Evolutionary conservation across 2,797 vertebrate genomes (phyloP), one percentile per base, ranked within the genome.

Genomic region (Scolopax bukidnonensis): DNA sequence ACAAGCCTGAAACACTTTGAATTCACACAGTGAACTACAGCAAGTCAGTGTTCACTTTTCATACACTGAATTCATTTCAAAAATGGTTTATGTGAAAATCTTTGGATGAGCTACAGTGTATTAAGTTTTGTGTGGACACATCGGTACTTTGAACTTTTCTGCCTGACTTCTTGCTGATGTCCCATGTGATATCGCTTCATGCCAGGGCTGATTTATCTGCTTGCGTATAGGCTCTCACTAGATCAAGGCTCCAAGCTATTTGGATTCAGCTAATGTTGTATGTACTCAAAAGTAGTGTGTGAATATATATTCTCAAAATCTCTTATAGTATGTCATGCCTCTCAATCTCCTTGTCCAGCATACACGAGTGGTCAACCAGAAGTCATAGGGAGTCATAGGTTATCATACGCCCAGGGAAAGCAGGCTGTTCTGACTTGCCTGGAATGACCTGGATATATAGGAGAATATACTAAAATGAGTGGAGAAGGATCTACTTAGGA

Each of bases 1-100:
- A 95, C 74, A 94, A 90, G 67, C 32, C 86, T 75, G 87, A 77
- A 92, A 56, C 21, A n/a, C 71, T 90, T 87, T 90, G 89, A 93
- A 85, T 81, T 95, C 90, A 80, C 68, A 68, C 78, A 73, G 88
- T 36, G 84, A 95, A 90, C 71, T 92, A 67, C 50, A 67, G 80
- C 73, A 68, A 87, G 68, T 68, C 93, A 89, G 7, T 68, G 90
- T 71, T 92, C 95, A 75, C 69, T 92, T 93, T 85, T 93, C 43
- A 80, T 67, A 67, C 51, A 50, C 60, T 64, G 60, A 33, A 87
- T 94, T 92, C 24, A 50, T 87, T 93, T 90, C 4, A 76, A 90
- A 90, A 92, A 60, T 45, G 56, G 32, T 38, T 91, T 83, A n/a
- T 64, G 60, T 0, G 51, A 93, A 90, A 84, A 87, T 60, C 84